phyloP scores from a whole-genome alignment of 2,797 vertebrate species.

The Enteromius trimaculatus region DNA sequence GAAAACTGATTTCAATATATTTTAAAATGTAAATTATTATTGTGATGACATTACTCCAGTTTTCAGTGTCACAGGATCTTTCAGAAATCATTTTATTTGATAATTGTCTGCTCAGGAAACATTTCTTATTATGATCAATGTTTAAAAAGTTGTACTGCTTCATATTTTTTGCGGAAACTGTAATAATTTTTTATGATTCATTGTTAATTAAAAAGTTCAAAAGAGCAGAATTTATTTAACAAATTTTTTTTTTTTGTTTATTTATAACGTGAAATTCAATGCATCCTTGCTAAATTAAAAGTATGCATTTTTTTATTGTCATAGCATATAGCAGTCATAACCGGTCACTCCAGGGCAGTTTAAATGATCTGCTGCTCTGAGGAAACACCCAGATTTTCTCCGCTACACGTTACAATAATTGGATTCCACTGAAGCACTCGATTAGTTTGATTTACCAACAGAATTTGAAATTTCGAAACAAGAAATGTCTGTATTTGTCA shows the following conservation, averaged over 20 bases:
- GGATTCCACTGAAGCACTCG: not conserved
- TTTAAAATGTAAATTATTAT: not conserved
- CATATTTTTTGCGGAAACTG: not conserved
- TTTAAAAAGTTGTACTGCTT: not conserved
- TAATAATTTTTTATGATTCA: not conserved
- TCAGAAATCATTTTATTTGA: not conserved
- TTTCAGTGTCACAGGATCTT: not conserved
- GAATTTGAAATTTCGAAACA: not conserved
- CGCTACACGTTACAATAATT: not conserved
- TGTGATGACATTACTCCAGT: not conserved
- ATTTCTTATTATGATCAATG: not conserved
- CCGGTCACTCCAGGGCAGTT: not conserved
- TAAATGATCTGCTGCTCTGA: not conserved
- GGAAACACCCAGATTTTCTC: conserved; percentile 4
- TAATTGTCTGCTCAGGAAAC: not conserved
- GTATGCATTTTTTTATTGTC: not conserved
- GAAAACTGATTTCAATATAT: not conserved
- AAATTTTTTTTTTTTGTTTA: too few relatives aligned
- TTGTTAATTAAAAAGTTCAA: not conserved
- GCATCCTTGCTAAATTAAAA: not conserved
- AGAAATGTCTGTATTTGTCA: not conserved
- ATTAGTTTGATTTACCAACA: not conserved
- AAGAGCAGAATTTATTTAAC: not conserved
- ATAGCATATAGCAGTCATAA: not conserved
- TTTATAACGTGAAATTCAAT: not conserved